These are phyloP conservation scores for Drosophila obscura DNA, from an alignment of 1,140 invertebrate species.

Conservation along the genomic window DNA sequence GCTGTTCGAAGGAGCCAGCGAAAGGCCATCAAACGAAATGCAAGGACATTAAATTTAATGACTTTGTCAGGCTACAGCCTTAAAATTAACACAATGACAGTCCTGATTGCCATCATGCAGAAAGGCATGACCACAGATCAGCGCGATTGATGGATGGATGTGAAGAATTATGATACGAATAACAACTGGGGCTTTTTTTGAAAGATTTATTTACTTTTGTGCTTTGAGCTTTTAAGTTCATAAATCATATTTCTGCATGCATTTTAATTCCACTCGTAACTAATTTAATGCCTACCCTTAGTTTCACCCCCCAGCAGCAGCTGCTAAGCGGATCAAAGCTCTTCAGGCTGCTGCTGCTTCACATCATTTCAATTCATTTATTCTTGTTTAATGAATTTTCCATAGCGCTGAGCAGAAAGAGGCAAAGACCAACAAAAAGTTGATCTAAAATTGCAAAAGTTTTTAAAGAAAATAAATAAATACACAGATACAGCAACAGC, in stretches of 20 bases:
- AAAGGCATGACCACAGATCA: conserved; percentile 2
- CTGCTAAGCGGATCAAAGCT: conserved; percentile 36
- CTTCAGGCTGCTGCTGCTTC: conserved; percentile 13
- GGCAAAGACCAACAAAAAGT: conserved; percentile 24
- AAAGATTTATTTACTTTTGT: not conserved
- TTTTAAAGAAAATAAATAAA: conserved; percentile 12
- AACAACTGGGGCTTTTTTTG: not conserved
- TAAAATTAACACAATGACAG: conserved; percentile 49
- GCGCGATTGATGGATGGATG: conserved; percentile 22
- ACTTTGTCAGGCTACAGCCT: conserved; percentile 30
- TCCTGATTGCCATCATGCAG: no score
- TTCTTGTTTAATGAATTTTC: conserved; percentile 14
- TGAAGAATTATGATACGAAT: conserved; percentile 8
- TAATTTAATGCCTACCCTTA: conserved; percentile 14
- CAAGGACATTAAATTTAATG: conserved; percentile 52
- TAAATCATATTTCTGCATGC: conserved; percentile 6
- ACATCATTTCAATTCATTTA: conserved; percentile 50
- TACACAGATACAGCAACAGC: conserved; percentile 21
- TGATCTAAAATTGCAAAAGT: conserved; percentile 31
- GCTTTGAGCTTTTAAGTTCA: not conserved
- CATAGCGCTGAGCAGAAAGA: not conserved
- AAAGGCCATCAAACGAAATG: conserved; percentile 32
- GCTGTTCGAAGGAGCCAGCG: not conserved
- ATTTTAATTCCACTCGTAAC: conserved; percentile 21
- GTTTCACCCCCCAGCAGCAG: conserved; percentile 5